Evolutionary conservation across 2,113 vertebrate species (phyloP), one percentile per base, ranked within the genome.

Genomic region (Beaufortia kweichowensis): DNA sequence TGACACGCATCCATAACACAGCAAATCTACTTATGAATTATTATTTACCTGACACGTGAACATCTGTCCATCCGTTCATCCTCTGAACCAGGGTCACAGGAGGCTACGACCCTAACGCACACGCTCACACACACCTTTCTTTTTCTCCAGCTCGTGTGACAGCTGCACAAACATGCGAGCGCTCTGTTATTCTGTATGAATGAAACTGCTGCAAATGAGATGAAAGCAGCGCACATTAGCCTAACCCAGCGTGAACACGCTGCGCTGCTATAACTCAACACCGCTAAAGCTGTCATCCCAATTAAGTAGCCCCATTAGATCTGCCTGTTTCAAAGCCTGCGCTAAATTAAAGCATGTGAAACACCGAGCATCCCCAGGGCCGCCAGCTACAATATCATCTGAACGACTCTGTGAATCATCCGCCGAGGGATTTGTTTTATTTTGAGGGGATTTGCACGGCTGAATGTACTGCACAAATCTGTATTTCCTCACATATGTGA

Each of bases 281-380:
- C 86, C 82, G 83, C 87, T 90, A 90, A 90, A 91, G 79, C 90
- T 91, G 90, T 90, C 90, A 89, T 77, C 85, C 78, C 89, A 91
- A 93, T 93, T 91, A 91, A 93, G 89, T 92, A 87, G 84, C 82
- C 79, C 90, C 81, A 89, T 90, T 92, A 90, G 84, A 87, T 86
- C 87, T 90, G 87, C 86, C 88, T 81, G 78, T 88, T 85, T 57
- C 21, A 83, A 84, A 87, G 88, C 84, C 88, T 89, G 84, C 55
- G 79, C 79, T 78, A 71, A 85, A 84, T 86, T 83, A 85, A 81
- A 83, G 55, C 67, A 87, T 88, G 85, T 83, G 91, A 90, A 92
- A 87, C 81, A 86, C 84, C 76, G 67, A 70, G 79, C 56, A 50
- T 84, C 89, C 86, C 89, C 53, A 41, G 83, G 87, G 87, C 78